Base-by-base conservation (phyloP, 2,113 vertebrate genomes). In the Oncorhynchus clarkii region DNA sequence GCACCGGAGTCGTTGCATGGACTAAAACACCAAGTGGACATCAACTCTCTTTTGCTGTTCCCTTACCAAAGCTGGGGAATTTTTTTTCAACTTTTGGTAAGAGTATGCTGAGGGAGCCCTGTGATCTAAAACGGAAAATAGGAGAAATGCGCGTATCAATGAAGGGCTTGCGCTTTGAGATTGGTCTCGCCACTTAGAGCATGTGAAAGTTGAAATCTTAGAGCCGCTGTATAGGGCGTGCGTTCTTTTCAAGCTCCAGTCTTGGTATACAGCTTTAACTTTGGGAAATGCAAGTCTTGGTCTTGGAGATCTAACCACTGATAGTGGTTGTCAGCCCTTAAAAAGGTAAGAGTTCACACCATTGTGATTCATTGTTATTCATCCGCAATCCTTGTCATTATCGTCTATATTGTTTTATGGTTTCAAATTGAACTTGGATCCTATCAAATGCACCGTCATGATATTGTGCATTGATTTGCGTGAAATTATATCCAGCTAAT, bases 201-300 rank as follows among this genome's bases (percentile, higher is more conserved):
- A 86, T 88, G 93, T 91, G 89, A 94, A 96, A 96, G 95, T 97
- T 96, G 92, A 91, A 93, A 94, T 93, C 89, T 93, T 92, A 90
- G 91, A 91, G 90, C 92, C 85, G 91, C 90, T 88, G 89, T 91
- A 62, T 62, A 92, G 93, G 93, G 92, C 93, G 84, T 87, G 86
- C 90, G 90, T 93, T 92, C 89, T 93, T 92, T 91, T 86, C 91
- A 90, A 94, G 90, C 90, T 91, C 92, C 92, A 92, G 91, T 91
- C 88, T 90, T 93, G 92, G 91, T 92, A 92, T 93, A 90, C 93
- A 94, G 94, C 95, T 94, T 94, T 96, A 97, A 98, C 95, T 99
- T 98, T 97, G 95, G 95, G 95, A 95, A 93, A 96, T 97, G 95
- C 95, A 93, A 96, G 95, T 95, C 92, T 96, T 95, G 94, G 93